Conservation (phyloP, 2,113 vertebrate genomes). For the Myotis yumanensis region DNA sequence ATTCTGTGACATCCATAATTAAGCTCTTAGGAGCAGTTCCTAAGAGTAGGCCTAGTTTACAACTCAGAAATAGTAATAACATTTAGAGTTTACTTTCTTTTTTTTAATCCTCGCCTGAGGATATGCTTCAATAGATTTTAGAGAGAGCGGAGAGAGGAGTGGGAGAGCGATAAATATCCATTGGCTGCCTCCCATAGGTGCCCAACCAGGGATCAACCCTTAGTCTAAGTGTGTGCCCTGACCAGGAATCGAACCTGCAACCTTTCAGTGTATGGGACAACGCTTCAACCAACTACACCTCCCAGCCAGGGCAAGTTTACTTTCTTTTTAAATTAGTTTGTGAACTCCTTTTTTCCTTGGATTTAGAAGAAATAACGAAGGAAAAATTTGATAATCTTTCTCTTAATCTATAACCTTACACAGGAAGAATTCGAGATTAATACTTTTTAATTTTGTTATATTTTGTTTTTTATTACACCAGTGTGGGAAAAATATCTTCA, state of each 20-base stretch:
- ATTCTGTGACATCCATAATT: neutral
- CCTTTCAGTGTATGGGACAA: neutral
- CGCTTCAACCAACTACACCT: too few relatives aligned
- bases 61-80: neutral
- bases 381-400: conserved; percentile 12
- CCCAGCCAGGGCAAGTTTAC: neutral
- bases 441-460: conserved; percentile 45
- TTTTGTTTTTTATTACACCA: conserved; percentile 11
- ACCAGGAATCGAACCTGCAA: neutral
- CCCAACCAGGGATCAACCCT: neutral
- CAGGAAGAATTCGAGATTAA: conserved; percentile 41
- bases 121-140: neutral
- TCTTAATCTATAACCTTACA: conserved; percentile 2
- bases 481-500: conserved; percentile 9
- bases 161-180: neutral
- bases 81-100: conserved; percentile 16
- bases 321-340: conserved; percentile 43
- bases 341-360: neutral
- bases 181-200: neutral
- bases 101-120: neutral
- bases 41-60: neutral
- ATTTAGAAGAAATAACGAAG: conserved; percentile 22
- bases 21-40: neutral
- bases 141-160: neutral
- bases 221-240: neutral